Percentiles rank a stretch among this genome's conserved stretches.
These are phyloP conservation scores for Blastobasis adustella DNA, from an alignment of 2,888 invertebrate genomes.

Conservation along the genomic window DNA sequence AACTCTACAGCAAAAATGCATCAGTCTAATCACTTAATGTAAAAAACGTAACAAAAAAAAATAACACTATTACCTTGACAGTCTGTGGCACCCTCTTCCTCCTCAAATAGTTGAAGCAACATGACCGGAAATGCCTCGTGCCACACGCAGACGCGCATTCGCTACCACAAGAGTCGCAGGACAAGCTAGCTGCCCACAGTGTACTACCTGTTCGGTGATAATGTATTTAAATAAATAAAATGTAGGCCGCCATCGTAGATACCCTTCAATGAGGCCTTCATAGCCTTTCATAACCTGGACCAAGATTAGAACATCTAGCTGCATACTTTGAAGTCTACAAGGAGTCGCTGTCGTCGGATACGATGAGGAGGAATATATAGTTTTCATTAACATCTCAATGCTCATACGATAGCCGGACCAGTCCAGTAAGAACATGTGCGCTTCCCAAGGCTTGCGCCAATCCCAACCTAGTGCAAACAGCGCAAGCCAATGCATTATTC, in stretches of 20 bases:
- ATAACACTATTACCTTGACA: constrained; percentile 25
- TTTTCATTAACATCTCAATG: neutral
- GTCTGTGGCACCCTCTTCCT: constrained; percentile 64
- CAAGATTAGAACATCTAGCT: neutral
- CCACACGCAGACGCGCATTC: constrained; percentile 81
- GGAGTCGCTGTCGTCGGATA: no score
- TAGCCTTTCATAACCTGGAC: no score
- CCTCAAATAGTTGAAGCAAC: constrained; percentile 83
- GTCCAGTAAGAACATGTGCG: no score
- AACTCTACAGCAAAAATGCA: no score
- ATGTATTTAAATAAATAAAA: neutral
- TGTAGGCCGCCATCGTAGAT: neutral
- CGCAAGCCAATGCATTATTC: no score
- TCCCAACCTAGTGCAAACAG: no score
- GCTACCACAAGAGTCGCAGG: constrained; percentile 80
- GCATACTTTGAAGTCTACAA: no score
- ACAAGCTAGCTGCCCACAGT: constrained; percentile 70
- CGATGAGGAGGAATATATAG: neutral
- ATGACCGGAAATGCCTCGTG: constrained; percentile 80
- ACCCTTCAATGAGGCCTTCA: no score
- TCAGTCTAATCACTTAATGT: neutral
- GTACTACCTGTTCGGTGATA: constrained; percentile 39
- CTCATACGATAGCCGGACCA: neutral
- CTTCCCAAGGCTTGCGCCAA: no score
- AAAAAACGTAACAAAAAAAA: neutral